Base-by-base conservation (phyloP, 2,797 vertebrate species). In the Hemibagrus guttatus region DNA sequence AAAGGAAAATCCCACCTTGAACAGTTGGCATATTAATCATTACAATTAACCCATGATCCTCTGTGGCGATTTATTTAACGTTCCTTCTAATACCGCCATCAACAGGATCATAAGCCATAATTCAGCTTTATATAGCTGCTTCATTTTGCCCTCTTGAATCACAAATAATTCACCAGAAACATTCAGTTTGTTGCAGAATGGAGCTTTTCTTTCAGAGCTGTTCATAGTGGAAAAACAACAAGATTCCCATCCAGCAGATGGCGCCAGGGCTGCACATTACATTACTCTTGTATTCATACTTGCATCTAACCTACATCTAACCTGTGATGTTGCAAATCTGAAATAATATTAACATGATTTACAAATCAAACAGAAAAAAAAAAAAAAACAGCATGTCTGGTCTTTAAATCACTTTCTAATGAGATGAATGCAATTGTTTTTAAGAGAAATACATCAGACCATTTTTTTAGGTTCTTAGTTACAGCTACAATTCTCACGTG, bases 1-100 rank as follows among this genome's bases (percentile, higher is more conserved):
- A 31, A 81, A 66, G 80, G 9, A 81, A 66, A 81, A 81, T 52
- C 49, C 39, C 61, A 66, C 61, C 16, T 66, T 23, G 80, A 52
- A 13, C n/a, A 79, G 75, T 54, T 59, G 58, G 13, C 13, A n/a
- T 46, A 81, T n/a, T 9, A 42, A 61, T 14, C 2, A 0, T 82
- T 21, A 3, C 2, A 52, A 52, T 31, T 23, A 82, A 46, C 23
- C 17, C n/a, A 6, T 6, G n/a, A 31, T 52, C 61, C 17, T 52
- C 16, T 13, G 9, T 52, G 52, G 26, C 3, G n/a, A 31, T 76
- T 31, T 52, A 14, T 74, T 16, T 54, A 6, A 26, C 35, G 9
- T 35, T 78, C 31, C 28, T 52, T 54, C n/a, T 21, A 31, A 78
- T 58, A 23, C 17, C 1, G 6, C 52, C 8, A 0, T 35, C 8